phyloP scores from a whole-genome alignment of 2,113 vertebrate species.

The Ranitomeya imitator region DNA sequence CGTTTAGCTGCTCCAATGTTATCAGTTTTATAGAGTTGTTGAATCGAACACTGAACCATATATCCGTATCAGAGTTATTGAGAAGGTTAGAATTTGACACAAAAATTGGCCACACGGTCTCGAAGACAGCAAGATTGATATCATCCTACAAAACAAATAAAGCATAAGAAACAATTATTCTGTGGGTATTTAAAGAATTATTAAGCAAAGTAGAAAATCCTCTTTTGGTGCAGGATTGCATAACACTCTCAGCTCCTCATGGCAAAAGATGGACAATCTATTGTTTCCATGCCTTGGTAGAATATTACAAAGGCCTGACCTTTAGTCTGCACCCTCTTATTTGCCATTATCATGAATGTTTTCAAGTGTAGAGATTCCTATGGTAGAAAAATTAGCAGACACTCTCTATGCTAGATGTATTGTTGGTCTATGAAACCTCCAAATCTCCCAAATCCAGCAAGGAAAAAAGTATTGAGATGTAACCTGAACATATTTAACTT shows the following conservation, averaged over 20 bases:
- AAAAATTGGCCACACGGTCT: conserved; percentile 48
- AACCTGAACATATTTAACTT: too few relatives aligned
- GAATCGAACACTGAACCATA: conserved; percentile 53
- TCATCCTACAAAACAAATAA: neutral
- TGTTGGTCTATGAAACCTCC: too few relatives aligned
- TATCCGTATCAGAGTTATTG: conserved; percentile 4
- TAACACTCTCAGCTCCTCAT: neutral
- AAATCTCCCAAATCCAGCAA: too few relatives aligned
- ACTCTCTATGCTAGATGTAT: too few relatives aligned
- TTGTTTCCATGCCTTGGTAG: neutral
- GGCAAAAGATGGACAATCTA: neutral
- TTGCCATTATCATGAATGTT: too few relatives aligned
- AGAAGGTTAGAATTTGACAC: conserved; percentile 11
- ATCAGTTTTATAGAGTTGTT: conserved; percentile 22
- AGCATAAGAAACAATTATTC: neutral
- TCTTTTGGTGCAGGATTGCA: neutral
- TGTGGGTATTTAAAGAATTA: neutral
- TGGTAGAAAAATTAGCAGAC: too few relatives aligned
- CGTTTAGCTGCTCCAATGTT: conserved; percentile 21
- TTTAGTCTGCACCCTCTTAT: neutral
- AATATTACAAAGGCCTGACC: neutral
- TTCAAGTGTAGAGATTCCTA: too few relatives aligned
- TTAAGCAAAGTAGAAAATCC: neutral
- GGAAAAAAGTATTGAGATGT: too few relatives aligned
- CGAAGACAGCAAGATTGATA: neutral